Evolutionary conservation across 2,797 vertebrate species (phyloP).

Genomic region (Margarornis squamiger): DNA sequence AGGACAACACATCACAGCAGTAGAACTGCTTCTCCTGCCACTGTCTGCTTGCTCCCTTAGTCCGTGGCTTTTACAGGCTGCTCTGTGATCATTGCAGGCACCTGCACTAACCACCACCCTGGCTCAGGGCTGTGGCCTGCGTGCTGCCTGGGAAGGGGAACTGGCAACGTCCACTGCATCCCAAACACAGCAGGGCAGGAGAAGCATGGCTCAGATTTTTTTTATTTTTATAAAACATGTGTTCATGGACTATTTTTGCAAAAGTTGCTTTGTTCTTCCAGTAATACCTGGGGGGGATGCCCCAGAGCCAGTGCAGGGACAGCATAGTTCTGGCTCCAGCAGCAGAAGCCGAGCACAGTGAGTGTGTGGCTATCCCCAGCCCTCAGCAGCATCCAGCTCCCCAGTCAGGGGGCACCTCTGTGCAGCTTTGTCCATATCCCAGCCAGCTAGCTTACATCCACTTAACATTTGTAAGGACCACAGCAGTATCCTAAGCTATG

Average conservation of each 20-base stretch:
- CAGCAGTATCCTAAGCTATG: not conserved
- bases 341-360: accelerated
- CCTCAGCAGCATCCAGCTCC: not conserved
- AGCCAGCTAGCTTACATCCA: not conserved
- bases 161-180: not conserved
- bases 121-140: accelerated
- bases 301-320: not conserved
- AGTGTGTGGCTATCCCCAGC: accelerated
- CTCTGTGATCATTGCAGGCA: no score
- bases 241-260: not conserved
- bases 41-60: not conserved
- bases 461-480: not conserved
- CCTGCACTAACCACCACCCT: not conserved
- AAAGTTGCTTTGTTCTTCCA: not conserved
- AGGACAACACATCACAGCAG: not conserved
- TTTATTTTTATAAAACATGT: not conserved
- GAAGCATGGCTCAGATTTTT: not conserved
- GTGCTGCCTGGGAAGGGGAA: not conserved
- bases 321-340: not conserved
- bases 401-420: accelerated
- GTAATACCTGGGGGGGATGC: accelerated
- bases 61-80: accelerated
- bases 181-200: not conserved
- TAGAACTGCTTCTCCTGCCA: not conserved
- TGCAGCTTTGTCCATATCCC: not conserved